A percentile compares a stretch with the other conserved stretches of the same genome.
These are phyloP conservation scores for Hippocampus zosterae DNA, from an alignment of 2,113 vertebrate species.

Conservation along the genomic window DNA sequence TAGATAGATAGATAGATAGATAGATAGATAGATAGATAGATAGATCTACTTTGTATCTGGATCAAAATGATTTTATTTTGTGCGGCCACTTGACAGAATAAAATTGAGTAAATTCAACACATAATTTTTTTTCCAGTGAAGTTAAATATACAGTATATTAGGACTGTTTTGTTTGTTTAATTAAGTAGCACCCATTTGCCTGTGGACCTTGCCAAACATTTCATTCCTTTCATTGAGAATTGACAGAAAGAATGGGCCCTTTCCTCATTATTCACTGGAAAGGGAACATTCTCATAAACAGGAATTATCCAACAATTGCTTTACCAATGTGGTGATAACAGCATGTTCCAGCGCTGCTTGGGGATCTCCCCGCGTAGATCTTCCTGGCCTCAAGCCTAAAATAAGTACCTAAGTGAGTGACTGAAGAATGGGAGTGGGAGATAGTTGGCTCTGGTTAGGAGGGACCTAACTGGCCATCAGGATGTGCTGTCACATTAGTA, in stretches of 20 bases:
- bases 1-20: no score
- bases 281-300: constrained; percentile 82
- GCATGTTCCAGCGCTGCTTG: constrained; percentile 80
- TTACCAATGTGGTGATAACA: constrained; percentile 84
- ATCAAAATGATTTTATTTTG: no score
- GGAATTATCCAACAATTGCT: constrained; percentile 93
- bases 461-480: constrained; percentile 50
- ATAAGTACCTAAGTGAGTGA: constrained; percentile 28
- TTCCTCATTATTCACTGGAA: constrained; percentile 54
- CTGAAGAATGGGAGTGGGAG: background rate
- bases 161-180: constrained; percentile 3
- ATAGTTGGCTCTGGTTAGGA: constrained; percentile 44
- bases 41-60: no score
- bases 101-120: no score
- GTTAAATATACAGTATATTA: background rate
- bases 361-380: constrained; percentile 82
- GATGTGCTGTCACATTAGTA: constrained; percentile 55
- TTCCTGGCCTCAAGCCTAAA: constrained; percentile 44
- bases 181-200: constrained; percentile 13
- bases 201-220: constrained; percentile 5
- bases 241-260: constrained; percentile 54
- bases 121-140: no score
- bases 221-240: constrained; percentile 5
- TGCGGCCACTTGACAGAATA: no score
- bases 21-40: no score